Conservation (phyloP, 2,797 vertebrate genomes). For the Vireo griseus region DNA sequence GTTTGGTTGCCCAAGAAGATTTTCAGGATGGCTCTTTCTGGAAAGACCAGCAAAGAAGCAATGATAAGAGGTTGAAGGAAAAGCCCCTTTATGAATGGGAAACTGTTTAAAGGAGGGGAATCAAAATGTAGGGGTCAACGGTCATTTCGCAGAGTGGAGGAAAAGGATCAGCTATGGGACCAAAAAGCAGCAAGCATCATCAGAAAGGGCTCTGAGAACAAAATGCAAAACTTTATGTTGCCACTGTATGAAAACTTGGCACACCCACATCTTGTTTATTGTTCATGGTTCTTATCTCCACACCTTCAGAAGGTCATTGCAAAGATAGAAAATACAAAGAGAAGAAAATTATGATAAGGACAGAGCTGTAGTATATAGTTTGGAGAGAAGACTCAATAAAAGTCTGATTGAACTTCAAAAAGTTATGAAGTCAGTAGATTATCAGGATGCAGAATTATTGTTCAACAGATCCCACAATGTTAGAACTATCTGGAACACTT, state of each 20-base stretch:
- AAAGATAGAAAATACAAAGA: neutral
- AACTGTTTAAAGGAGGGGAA: neutral
- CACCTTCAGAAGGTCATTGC: neutral
- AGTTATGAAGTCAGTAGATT: neutral
- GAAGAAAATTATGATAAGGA: neutral
- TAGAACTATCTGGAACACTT: neutral
- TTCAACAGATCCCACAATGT: neutral
- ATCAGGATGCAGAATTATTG: neutral
- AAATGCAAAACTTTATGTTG: neutral
- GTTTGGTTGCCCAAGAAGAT: neutral
- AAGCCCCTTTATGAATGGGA: neutral
- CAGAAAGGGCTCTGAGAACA: neutral
- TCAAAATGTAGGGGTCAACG: neutral
- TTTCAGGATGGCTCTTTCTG: neutral
- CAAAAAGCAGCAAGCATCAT: neutral
- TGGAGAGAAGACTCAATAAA: neutral
- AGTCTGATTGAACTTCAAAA: neutral
- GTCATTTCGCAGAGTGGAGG: fast-evolving
- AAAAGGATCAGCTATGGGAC: neutral
- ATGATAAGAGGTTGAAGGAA: neutral
- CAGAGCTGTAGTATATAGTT: neutral
- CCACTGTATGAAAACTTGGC: neutral
- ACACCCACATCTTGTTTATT: neutral
- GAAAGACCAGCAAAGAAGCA: neutral
- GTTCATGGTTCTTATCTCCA: neutral